Conservation (phyloP, 2,888 invertebrate genomes). For the Eugnorisma glareosa region DNA sequence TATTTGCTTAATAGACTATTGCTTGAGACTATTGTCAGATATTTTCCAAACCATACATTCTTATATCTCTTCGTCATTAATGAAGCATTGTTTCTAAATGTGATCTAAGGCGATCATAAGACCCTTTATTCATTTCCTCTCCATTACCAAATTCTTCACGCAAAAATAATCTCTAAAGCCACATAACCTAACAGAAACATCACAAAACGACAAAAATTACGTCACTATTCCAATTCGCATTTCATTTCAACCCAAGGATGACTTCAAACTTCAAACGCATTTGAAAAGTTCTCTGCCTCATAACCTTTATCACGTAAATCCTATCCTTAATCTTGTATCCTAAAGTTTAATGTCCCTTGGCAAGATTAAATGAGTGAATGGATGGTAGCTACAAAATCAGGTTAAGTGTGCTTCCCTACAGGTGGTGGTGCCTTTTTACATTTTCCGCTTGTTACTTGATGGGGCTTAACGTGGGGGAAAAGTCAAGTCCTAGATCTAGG, state of each 20-base stretch:
- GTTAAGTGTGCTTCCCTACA: slow-evolving; percentile 71
- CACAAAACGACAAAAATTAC: slow-evolving; percentile 39
- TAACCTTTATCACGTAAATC: background rate
- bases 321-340: background rate
- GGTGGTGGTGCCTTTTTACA: slow-evolving; percentile 70
- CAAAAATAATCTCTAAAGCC: slow-evolving; percentile 23
- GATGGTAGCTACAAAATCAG: slow-evolving; percentile 56
- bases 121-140: background rate
- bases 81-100: background rate
- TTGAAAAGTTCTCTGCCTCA: slow-evolving; percentile 38
- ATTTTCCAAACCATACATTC: background rate
- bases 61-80: background rate
- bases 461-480: slow-evolving; percentile 53
- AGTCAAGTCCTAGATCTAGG: slow-evolving; percentile 43
- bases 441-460: slow-evolving; percentile 63
- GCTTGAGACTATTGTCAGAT: too few relatives aligned
- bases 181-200: slow-evolving; percentile 20
- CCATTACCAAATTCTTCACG: slow-evolving; percentile 6
- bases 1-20: too few relatives aligned
- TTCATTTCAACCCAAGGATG: slow-evolving; percentile 53
- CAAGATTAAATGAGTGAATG: slow-evolving; percentile 38
- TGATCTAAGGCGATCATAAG: background rate
- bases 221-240: slow-evolving; percentile 48
- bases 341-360: slow-evolving; percentile 42
- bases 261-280: slow-evolving; percentile 59